Evolutionary conservation across 2,888 invertebrate species (phyloP), one percentile per base, ranked within the genome.

Genomic region (Ectemnius cavifrons): DNA sequence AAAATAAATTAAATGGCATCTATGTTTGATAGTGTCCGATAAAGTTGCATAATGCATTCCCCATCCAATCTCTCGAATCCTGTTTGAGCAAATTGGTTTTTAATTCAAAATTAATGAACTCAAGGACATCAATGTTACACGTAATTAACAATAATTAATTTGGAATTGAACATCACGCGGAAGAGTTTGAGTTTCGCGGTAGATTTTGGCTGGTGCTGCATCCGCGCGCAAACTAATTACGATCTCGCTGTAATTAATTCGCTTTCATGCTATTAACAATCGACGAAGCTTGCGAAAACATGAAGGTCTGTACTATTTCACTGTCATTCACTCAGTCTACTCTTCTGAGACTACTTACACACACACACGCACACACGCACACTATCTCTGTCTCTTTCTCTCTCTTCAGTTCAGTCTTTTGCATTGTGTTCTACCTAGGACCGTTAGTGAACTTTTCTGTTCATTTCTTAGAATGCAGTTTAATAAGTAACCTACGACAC

Each of bases 221-320:
- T 37, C 37, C 37, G 37, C 37, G 37, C 37, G 52, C n/a, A 16
- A 52, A 52, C 52, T 52, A 52, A 52, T 52, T 52, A 16, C 52
- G 16, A 16, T 16, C 37, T 37, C 37, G 67, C 71, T 77, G 73
- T 16, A 8, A 13, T 58, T 37, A 37, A 37, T 37, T 37, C 37
- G 37, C 37, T 37, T 37, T 37, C 37, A 37, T 37, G 16, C 16
- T 52, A 63, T 57, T n/a, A 27, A 72, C 27, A 71, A 75, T 82
- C 77, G 78, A 37, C 56, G 86, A 87, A 89, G 82, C 83, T 87
- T 78, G 84, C 87, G 85, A 85, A 83, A 84, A 79, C 85, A 80
- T 76, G 47, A 87, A 89, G 89, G 88, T 89, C 89, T 89, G 89
- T 89, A 89, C 88, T 88, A 79, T 79, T 85, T 87, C 87, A 88